Evolutionary conservation across 2,888 invertebrate genomes (phyloP), one percentile per base, ranked within the genome.

Genomic region (Creontiades dilutus): DNA sequence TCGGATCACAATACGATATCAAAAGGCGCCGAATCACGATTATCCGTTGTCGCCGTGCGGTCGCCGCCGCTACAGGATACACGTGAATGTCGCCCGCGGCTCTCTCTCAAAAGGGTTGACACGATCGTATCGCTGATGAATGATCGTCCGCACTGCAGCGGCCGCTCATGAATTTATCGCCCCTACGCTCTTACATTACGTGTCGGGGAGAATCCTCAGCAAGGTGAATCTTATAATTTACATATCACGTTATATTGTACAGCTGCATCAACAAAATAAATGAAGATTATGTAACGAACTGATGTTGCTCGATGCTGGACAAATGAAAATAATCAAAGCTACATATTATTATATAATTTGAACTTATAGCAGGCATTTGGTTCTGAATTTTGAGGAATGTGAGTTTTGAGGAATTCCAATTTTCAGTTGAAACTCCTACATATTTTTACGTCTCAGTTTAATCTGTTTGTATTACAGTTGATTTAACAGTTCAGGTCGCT

Each of bases 81-180:
- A 68, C 27, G 68, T 68, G 19, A 68, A 27, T 27, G 68, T 68
- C 68, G 68, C 68, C 68, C 27, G 68, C 68, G 68, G 68, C 68
- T 11, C 61, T n/a, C 23, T 68, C 68, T 68, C 68, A 68, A 68
- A 68, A 68, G 68, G 68, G 68, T 68, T 68, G 68, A 68, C 68
- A 68, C 68, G 68, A 68, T 68, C 68, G 68, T 68, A 68, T 68
- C 68, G 68, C 68, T 68, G 68, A 68, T 68, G 68, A 68, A 68
- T 68, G 68, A 68, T 68, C 68, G 68, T 68, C 68, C 68, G 68
- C 68, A 68, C 23, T 68, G 68, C 68, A 68, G 68, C 23, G 68
- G 27, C 68, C 68, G 68, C 68, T 23, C 68, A 68, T 68, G 68
- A 23, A 68, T 68, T 68, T 68, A 68, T 68, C 27, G 68, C 68